These are phyloP conservation scores for Caenorhabditis briggsae DNA, from an alignment of 1,140 invertebrate genomes.

Conservation along the genomic window DNA sequence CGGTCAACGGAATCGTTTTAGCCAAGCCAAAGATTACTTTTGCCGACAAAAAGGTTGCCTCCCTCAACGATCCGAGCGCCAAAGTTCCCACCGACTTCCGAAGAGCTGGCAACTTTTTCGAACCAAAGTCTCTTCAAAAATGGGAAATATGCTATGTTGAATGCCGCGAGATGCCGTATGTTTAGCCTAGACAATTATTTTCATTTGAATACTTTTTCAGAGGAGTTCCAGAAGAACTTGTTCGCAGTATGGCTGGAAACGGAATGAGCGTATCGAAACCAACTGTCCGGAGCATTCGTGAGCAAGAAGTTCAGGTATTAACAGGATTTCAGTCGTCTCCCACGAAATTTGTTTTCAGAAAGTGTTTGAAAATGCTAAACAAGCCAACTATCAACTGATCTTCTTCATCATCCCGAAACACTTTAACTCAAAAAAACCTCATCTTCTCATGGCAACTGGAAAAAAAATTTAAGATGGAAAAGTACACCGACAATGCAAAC, in stretches of 20 bases:
- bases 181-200: too few species aligned
- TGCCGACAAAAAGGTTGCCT: neutral
- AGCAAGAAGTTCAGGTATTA: neutral
- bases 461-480: neutral
- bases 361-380: neutral
- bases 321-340: too few species aligned
- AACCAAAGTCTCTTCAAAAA: neutral
- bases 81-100: neutral
- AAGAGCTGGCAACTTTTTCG: neutral
- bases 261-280: neutral
- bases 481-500: constrained; percentile 26
- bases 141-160: constrained; percentile 4
- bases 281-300: neutral
- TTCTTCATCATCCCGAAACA: neutral
- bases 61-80: neutral
- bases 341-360: neutral
- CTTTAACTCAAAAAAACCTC: neutral
- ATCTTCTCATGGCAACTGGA: neutral
- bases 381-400: neutral
- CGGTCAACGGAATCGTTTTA: neutral
- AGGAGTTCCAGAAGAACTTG: neutral
- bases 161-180: neutral
- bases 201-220: neutral
- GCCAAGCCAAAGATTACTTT: neutral
- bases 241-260: neutral